Percentiles rank a stretch among this genome's conserved stretches.
Evolutionary conservation across 2,888 invertebrate genomes (phyloP).

Genomic region (Chironomus tentans): DNA sequence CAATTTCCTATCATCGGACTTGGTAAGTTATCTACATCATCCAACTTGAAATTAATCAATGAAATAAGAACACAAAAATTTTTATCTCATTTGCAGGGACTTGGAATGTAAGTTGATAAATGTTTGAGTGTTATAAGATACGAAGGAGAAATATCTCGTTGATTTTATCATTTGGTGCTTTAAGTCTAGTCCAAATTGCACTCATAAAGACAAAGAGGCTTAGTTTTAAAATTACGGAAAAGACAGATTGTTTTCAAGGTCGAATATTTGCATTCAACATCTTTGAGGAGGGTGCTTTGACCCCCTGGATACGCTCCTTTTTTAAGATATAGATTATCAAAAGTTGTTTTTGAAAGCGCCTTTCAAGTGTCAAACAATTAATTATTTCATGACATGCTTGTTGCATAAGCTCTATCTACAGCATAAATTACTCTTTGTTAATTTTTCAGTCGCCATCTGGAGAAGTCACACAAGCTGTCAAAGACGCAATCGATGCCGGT

Average conservation of each 20-base stretch:
- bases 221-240: too few relatives aligned
- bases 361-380: background rate
- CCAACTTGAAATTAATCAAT: background rate
- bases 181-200: too few relatives aligned
- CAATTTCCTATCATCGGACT: background rate
- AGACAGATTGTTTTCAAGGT: too few relatives aligned
- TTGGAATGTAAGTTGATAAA: background rate
- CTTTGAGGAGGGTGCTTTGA: too few relatives aligned
- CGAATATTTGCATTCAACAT: too few relatives aligned
- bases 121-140: too few relatives aligned
- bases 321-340: too few relatives aligned
- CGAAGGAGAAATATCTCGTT: too few relatives aligned
- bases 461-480: conserved; percentile 55
- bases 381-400: background rate
- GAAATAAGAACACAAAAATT: too few relatives aligned
- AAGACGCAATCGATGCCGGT: conserved; percentile 61
- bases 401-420: background rate
- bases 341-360: background rate
- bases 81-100: background rate
- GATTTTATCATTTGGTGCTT: too few relatives aligned
- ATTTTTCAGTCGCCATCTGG: conserved; percentile 52
- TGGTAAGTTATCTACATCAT: background rate
- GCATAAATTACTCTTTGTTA: background rate
- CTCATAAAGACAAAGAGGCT: too few relatives aligned
- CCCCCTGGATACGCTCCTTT: too few relatives aligned